Base-by-base conservation (phyloP, 2,888 invertebrate genomes). In the Lasioglossum lativentre region DNA sequence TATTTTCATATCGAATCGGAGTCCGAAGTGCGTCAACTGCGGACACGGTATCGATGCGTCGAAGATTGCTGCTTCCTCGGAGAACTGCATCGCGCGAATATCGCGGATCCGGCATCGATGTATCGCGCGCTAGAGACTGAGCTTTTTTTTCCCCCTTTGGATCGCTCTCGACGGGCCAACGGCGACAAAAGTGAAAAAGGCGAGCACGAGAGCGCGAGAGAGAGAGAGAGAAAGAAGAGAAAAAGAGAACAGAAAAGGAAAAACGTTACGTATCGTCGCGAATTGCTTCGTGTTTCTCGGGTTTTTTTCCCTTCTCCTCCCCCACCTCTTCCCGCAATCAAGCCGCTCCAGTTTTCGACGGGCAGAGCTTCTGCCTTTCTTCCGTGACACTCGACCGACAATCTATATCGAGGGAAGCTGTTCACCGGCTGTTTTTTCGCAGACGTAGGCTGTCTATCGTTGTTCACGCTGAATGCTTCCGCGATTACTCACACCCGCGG, bases 311-410 rank as follows among this genome's bases (percentile, higher is more conserved):
- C 8, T 8, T 1, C 52, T 52, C 52, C 52, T 23, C 47, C 47
- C 45, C 45, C 23, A 23, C 52, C 47, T 52, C 23, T 8, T 63
- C 45, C n/a, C 71, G 83, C 86, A 88, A 88, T 88, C 88, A 88
- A 84, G 78, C 80, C 72, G 84, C 63, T 79, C 88, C 77, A 86
- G 84, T 86, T 88, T 68, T 88, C 86, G 75, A 81, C 78, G 66
- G 66, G 52, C 78, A 79, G 56, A 72, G 84, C 78, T 75, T 83
- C 72, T 56, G 73, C 73, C 71, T 78, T 68, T 42, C 56, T 79
- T 76, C 56, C 72, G 72, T 56, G 59, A 42, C 66, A 42, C 72
- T 59, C 78, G 47, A 47, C 72, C 78, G 72, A 59, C 66, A 56
- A 66, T 70, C 76, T 74, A 38, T 75, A 63, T 66, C 68, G 76